Conservation (phyloP, 2,888 invertebrate genomes). For the Oconnorella tubifera region DNA sequence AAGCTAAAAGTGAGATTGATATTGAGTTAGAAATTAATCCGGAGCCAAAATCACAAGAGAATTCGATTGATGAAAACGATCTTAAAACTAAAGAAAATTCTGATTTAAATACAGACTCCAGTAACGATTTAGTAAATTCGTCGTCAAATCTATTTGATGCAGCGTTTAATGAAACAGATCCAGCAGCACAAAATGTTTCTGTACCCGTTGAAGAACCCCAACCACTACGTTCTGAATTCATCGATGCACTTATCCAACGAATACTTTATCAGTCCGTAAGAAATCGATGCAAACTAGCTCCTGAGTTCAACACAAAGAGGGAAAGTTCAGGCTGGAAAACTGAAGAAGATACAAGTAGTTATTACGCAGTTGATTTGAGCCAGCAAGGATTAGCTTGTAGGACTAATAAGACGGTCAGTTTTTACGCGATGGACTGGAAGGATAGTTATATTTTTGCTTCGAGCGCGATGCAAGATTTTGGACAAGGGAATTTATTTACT, state of each 20-base stretch:
- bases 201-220: not conserved
- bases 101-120: not conserved
- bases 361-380: not conserved
- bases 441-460: slow-evolving; percentile 72
- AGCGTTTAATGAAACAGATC: not conserved
- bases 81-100: not conserved
- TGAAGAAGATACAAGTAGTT: no score
- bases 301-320: no score
- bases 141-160: no score
- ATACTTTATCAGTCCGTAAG: no score
- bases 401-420: slow-evolving; percentile 64
- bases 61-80: not conserved
- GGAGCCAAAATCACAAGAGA: no score
- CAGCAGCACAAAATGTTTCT: not conserved
- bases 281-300: no score
- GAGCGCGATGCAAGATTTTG: no score
- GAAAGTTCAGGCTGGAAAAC: no score
- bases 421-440: slow-evolving; percentile 72
- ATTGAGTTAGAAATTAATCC: no score
- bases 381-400: slow-evolving; percentile 50
- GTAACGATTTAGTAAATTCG: no score
- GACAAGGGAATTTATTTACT: no score
- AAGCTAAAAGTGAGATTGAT: no score
- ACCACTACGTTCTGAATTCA: not conserved
- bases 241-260: not conserved